Conservation (phyloP, 2,113 vertebrate species). For the Theristicus caerulescens region DNA sequence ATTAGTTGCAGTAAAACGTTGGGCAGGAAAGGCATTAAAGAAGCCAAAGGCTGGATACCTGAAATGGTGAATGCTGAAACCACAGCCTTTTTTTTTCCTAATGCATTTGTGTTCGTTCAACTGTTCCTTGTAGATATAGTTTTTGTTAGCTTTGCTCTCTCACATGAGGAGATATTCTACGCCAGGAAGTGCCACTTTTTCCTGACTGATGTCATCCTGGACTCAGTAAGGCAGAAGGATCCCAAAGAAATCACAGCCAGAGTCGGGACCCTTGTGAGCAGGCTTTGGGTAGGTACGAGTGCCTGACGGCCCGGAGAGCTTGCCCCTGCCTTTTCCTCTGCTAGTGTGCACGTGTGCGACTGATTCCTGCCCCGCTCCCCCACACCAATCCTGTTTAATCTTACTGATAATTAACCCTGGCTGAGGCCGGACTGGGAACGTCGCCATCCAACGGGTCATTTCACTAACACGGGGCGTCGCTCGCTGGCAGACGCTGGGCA, state of each 20-base stretch:
- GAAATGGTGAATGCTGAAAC: neutral
- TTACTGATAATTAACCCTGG: neutral
- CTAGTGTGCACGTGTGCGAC: too few relatives aligned
- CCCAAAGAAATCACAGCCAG: conserved; percentile 55
- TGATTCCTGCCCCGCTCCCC: neutral
- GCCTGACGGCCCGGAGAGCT: too few relatives aligned
- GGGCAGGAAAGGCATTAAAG: neutral
- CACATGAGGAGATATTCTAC: conserved; percentile 72
- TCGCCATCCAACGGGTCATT: accelerated
- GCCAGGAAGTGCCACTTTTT: conserved; percentile 70
- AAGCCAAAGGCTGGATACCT: too few relatives aligned
- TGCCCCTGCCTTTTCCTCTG: neutral
- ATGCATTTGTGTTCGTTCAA: neutral
- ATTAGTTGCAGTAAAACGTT: neutral
- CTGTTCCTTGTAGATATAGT: conserved; percentile 38
- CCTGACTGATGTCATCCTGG: conserved; percentile 71
- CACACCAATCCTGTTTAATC: neutral
- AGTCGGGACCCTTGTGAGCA: conserved; percentile 48
- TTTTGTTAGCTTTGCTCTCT: conserved; percentile 69
- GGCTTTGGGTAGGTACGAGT: conserved; percentile 61
- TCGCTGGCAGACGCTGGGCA: neutral
- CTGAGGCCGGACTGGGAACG: too few relatives aligned
- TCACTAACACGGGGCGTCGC: too few relatives aligned
- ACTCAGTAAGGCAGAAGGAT: conserved; percentile 68
- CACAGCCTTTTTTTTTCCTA: neutral